These are phyloP conservation scores for Drosophila peninsularis DNA, from an alignment of 2,888 invertebrate genomes.

Conservation along the genomic window DNA sequence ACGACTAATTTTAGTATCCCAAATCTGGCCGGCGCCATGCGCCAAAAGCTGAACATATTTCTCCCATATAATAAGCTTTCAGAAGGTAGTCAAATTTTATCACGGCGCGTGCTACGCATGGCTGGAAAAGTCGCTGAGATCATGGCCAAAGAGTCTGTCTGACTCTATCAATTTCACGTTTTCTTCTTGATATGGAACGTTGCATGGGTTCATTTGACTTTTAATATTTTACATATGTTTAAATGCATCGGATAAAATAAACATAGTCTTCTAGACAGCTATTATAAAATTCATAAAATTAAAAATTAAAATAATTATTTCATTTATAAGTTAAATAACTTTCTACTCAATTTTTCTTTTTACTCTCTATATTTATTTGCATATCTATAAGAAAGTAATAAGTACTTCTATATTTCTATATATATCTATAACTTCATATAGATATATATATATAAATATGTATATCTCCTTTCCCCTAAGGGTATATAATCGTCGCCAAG, in stretches of 20 bases:
- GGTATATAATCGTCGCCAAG: background rate
- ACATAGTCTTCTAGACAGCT: too few relatives aligned
- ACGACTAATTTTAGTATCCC: background rate
- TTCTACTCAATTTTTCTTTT: too few relatives aligned
- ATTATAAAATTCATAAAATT: too few relatives aligned
- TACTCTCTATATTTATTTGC: too few relatives aligned
- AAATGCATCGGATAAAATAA: too few relatives aligned
- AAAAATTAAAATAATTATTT: too few relatives aligned
- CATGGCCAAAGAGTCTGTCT: background rate
- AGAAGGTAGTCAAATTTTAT: background rate
- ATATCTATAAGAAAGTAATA: too few relatives aligned
- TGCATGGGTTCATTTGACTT: background rate
- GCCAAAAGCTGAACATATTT: slow-evolving; percentile 1
- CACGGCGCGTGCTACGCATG: background rate
- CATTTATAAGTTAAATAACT: too few relatives aligned
- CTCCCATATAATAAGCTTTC: background rate
- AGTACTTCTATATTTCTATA: background rate
- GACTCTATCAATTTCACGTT: background rate
- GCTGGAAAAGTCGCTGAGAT: background rate
- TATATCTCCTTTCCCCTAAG: too few relatives aligned
- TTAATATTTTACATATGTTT: too few relatives aligned
- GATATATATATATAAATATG: too few relatives aligned
- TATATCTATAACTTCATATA: background rate
- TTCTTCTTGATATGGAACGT: background rate
- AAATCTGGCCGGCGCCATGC: background rate